These are phyloP conservation scores for Cladorhizidae sp. DNA, from an alignment of 37 sponge, comb jelly and placozoan species.

Conservation along the genomic window DNA sequence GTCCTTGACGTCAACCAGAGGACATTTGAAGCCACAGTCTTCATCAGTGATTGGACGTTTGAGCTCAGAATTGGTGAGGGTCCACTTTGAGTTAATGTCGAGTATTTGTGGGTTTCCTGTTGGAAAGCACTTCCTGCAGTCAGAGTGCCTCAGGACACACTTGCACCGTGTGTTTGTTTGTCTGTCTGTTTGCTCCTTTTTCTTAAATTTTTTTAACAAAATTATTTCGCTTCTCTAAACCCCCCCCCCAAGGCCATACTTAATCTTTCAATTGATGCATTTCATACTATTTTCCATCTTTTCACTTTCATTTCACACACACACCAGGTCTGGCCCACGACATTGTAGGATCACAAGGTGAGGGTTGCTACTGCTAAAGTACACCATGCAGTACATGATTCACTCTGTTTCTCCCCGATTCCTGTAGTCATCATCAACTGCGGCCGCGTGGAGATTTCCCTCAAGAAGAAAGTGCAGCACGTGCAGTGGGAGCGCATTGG, in stretches of 20 bases:
- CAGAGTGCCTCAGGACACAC: no score
- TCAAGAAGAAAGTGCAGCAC: slow-evolving; percentile 16
- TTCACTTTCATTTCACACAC: not conserved
- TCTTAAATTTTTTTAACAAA: no score
- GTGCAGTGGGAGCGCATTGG: slow-evolving; percentile 50
- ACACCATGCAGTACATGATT: not conserved
- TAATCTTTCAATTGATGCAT: no score
- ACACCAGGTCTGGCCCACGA: slow-evolving; percentile 4
- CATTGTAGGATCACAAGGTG: slow-evolving; percentile 27
- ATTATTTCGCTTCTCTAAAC: no score
- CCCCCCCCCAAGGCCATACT: no score
- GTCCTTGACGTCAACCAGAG: slow-evolving; percentile 41
- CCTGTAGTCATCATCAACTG: slow-evolving; percentile 15
- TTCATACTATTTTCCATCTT: no score
- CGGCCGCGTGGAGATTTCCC: slow-evolving; percentile 27
- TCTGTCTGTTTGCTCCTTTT: no score
- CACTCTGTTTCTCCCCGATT: not conserved
- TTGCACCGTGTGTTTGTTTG: no score
- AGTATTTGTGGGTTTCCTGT: not conserved
- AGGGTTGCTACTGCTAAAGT: not conserved
- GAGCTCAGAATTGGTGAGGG: slow-evolving; percentile 55
- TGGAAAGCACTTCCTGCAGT: no score
- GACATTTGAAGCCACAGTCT: slow-evolving; percentile 34
- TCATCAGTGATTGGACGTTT: slow-evolving; percentile 51
- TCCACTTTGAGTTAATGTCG: not conserved